Conservation (phyloP, 2,797 vertebrate genomes). For the Toxotes lorentzi region DNA sequence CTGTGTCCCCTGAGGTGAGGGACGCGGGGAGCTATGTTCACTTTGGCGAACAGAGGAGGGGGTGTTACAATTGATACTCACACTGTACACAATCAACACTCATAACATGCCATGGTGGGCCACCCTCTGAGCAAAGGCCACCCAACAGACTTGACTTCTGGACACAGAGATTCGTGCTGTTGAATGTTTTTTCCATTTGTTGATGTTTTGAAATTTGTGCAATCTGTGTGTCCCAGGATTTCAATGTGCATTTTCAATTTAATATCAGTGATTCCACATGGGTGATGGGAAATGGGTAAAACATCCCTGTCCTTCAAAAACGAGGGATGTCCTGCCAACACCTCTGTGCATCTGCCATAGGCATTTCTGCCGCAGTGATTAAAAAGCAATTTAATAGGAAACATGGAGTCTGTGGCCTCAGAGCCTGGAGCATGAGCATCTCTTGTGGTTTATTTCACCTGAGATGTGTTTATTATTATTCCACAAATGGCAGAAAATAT, state of each 20-base stretch:
- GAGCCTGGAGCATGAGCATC: background rate
- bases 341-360: constrained; percentile 68
- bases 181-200: constrained; percentile 68
- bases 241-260: constrained; percentile 75
- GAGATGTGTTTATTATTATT: constrained; percentile 12
- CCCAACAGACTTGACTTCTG: constrained; percentile 63
- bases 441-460: constrained; percentile 33
- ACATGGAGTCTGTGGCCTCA: constrained; percentile 25
- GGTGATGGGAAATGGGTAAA: constrained; percentile 77
- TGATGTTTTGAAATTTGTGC: constrained; percentile 60
- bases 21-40: constrained; percentile 54
- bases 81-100: constrained; percentile 68
- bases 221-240: constrained; percentile 56
- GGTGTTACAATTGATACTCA: constrained; percentile 73
- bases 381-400: constrained; percentile 44
- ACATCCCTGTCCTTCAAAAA: constrained; percentile 76
- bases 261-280: constrained; percentile 60
- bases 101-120: constrained; percentile 58
- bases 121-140: constrained; percentile 76
- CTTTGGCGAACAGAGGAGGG: constrained; percentile 57
- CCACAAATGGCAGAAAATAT: constrained; percentile 3
- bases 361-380: constrained; percentile 71
- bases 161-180: constrained; percentile 51
- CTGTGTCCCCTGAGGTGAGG: constrained; percentile 70
- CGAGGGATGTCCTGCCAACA: constrained; percentile 66